Conservation (phyloP, 2,888 invertebrate species). For the Micoletzkya japonica region DNA sequence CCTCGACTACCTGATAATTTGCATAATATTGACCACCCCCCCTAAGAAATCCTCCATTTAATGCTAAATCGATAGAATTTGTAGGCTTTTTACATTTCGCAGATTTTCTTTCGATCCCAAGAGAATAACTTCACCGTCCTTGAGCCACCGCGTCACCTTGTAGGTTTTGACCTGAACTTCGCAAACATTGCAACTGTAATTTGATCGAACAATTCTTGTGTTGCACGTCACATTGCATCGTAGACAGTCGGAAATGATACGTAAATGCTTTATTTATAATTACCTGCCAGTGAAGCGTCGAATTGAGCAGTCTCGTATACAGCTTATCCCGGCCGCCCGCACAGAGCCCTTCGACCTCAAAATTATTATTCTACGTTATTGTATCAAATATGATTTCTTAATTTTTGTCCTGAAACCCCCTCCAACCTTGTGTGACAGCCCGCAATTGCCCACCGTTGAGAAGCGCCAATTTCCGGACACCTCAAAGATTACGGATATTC, state of each 20-base stretch:
- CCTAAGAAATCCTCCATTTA: not conserved
- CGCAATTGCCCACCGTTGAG: conserved; percentile 47
- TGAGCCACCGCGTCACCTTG: conserved; percentile 48
- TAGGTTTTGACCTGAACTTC: conserved; percentile 39
- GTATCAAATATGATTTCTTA: too few relatives aligned
- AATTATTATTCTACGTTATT: too few relatives aligned
- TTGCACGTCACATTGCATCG: too few relatives aligned
- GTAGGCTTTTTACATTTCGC: conserved; percentile 29
- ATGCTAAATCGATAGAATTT: not conserved
- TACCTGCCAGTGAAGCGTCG: conserved; percentile 48
- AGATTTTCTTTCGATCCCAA: conserved; percentile 36
- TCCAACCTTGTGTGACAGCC: conserved; percentile 36
- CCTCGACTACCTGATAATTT: conserved; percentile 29
- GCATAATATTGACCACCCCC: not conserved
- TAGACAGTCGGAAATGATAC: too few relatives aligned
- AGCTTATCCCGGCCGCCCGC: conserved; percentile 43
- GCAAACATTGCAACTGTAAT: not conserved
- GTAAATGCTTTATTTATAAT: too few relatives aligned
- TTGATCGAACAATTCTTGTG: too few relatives aligned
- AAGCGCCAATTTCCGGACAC: conserved; percentile 48
- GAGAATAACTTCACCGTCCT: conserved; percentile 41
- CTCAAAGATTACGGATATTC: conserved; percentile 31
- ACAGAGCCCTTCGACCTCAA: conserved; percentile 40
- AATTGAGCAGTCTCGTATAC: conserved; percentile 47
- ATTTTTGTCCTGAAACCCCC: not conserved